Percentiles rank a stretch among this genome's conserved stretches.
phyloP scores from a whole-genome alignment of 2,888 invertebrate genomes.

The Melanchra persicariae region DNA sequence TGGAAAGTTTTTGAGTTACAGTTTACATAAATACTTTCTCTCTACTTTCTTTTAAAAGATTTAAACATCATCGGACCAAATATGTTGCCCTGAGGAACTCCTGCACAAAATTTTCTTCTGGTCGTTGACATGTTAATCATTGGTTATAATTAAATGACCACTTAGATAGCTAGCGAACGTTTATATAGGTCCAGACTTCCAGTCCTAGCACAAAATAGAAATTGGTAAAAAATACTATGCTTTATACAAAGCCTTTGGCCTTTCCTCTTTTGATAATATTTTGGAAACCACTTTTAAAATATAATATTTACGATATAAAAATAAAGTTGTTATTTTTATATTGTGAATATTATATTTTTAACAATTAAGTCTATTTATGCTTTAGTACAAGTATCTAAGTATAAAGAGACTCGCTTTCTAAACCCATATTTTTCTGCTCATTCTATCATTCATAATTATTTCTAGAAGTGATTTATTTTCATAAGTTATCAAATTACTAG shows the following conservation, averaged over 20 bases:
- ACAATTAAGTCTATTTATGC: not conserved
- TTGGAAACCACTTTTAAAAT: not conserved
- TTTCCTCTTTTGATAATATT: not conserved
- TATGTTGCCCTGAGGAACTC: conserved; percentile 4
- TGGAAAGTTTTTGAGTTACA: not conserved
- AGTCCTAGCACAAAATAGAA: not conserved
- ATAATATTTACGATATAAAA: no score
- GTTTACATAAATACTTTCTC: not conserved
- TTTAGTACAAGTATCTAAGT: not conserved
- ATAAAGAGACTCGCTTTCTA: not conserved
- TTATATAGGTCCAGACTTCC: no score
- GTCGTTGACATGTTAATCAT: not conserved
- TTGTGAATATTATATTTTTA: not conserved
- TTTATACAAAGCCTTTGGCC: not conserved
- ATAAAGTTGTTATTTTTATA: not conserved
- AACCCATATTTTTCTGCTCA: not conserved
- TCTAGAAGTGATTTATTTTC: no score
- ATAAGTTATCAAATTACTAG: no score
- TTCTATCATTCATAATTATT: no score
- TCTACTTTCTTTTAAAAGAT: no score
- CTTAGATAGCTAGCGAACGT: not conserved
- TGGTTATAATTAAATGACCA: not conserved
- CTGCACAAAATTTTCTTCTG: not conserved
- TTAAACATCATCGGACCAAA: not conserved
- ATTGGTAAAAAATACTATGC: not conserved